A percentile compares a stretch with the other conserved stretches of the same genome.
These are phyloP conservation scores for Sinella curviseta DNA, from an alignment of 1,140 invertebrate species.

Conservation along the genomic window DNA sequence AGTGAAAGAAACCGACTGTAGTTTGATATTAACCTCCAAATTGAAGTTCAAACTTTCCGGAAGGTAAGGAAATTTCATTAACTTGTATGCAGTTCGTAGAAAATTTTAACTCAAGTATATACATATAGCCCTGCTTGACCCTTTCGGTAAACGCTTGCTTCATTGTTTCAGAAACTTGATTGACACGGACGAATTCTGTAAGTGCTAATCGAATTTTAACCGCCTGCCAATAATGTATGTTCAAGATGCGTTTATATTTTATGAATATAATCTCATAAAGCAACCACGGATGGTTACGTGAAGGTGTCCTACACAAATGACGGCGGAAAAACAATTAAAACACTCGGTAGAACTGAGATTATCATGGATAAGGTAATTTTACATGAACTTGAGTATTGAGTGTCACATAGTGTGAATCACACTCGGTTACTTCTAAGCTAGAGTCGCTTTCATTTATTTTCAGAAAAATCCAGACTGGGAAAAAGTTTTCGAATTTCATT, in stretches of 20 bases:
- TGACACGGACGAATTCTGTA: neutral
- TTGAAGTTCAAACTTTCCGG: neutral
- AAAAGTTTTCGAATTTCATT: slow-evolving; percentile 2
- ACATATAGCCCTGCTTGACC: too few relatives aligned
- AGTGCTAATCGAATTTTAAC: too few relatives aligned
- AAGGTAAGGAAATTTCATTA: neutral
- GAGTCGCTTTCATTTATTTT: neutral
- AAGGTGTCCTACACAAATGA: slow-evolving; percentile 2
- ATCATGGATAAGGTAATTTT: neutral
- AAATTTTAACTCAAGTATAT: neutral
- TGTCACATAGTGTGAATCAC: too few relatives aligned
- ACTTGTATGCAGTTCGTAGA: neutral
- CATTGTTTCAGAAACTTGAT: slow-evolving; percentile 1
- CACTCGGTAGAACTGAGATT: neutral
- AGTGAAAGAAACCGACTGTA: too few relatives aligned
- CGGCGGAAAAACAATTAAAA: neutral
- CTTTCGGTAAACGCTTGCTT: too few relatives aligned
- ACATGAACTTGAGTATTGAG: neutral
- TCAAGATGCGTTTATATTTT: too few relatives aligned
- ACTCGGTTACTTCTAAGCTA: neutral
- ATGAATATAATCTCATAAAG: neutral
- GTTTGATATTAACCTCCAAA: neutral
- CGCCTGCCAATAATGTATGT: too few relatives aligned
- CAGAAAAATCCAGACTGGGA: slow-evolving; percentile 15
- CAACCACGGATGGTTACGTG: slow-evolving; percentile 1